phyloP scores from a whole-genome alignment of 2,113 vertebrate species.

The Sigmodon hispidus region DNA sequence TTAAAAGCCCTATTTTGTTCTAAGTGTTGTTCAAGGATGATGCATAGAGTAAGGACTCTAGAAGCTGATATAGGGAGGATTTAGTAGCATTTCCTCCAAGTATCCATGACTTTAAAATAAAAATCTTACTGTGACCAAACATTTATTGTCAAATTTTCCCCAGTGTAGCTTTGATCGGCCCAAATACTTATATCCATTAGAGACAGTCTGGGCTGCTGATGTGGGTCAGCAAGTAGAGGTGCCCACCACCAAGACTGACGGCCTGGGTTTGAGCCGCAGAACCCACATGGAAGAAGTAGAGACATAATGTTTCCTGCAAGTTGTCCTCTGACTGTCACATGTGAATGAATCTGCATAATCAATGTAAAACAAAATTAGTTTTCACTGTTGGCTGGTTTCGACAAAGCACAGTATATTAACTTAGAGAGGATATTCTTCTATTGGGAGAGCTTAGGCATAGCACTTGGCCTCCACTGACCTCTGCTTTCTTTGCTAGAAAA shows the following conservation, averaged over 20 bases:
- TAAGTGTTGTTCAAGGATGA: no score
- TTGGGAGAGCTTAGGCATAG: neutral
- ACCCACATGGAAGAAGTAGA: neutral
- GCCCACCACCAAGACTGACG: neutral
- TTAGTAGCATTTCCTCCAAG: neutral
- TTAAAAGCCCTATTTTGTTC: neutral
- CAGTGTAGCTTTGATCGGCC: neutral
- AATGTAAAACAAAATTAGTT: neutral
- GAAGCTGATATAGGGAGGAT: neutral
- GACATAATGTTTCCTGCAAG: no score
- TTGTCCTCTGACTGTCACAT: no score
- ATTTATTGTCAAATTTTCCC: no score
- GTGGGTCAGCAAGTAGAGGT: no score
- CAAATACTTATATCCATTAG: rapidly evolving
- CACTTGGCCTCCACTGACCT: neutral
- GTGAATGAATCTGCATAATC: no score
- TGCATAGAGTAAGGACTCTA: neutral
- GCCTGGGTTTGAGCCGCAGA: neutral
- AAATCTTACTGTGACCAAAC: neutral
- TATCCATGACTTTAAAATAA: neutral
- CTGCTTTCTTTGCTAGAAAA: neutral
- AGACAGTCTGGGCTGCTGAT: neutral
- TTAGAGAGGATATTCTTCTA: no score
- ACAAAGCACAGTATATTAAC: no score
- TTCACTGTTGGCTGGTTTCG: neutral